Evolutionary conservation across 2,888 invertebrate genomes (phyloP), one percentile per base, ranked within the genome.

Genomic region (Cosmia trapezina): DNA sequence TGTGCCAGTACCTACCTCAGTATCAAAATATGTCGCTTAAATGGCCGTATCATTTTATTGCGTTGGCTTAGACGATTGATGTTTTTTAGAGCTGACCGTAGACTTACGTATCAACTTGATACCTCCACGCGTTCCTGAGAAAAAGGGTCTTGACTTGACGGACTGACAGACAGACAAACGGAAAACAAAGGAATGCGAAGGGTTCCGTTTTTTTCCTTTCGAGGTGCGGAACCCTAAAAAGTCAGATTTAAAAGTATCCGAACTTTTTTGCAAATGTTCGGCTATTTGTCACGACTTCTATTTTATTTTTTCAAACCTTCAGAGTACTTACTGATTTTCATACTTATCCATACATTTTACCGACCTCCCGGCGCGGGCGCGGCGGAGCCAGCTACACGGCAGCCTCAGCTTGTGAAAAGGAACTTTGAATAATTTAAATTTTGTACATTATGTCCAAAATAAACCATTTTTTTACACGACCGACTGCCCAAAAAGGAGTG

Each of bases 291-390:
- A 41, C n/a, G 14, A 59, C n/a, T 14, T 37, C 37, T 14, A 37
- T 59, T 41, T 56, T 8, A 37, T 41, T 37, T 9, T 60, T 41
- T 60, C 7, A 41, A 22, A 22, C 8, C 2, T 41, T 43, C 3
- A 5, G 5, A n/a, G 4, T 37, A 37, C 19, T n/a, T n/a, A n/a
- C 43, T 22, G 14, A 22, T 14, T 12, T 33, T 11, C n/a, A n/a
- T n/a, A n/a, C n/a, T n/a, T n/a, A n/a, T n/a, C n/a, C n/a, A n/a
- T 60, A 59, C 33, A 22, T 49, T 64, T 64, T 3, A 37, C 19
- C 19, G 9, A 49, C 14, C 19, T n/a, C 11, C 9, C 9, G 41
- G 22, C 1, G 11, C 33, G 5, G 12, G n/a, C n/a, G n/a, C 33
- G 3, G 14, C 7, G 22, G 53, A 14, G 6, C 22, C 6, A 0